Base-by-base conservation (phyloP, 2,797 vertebrate genomes). In the Sebastolobus alascanus region DNA sequence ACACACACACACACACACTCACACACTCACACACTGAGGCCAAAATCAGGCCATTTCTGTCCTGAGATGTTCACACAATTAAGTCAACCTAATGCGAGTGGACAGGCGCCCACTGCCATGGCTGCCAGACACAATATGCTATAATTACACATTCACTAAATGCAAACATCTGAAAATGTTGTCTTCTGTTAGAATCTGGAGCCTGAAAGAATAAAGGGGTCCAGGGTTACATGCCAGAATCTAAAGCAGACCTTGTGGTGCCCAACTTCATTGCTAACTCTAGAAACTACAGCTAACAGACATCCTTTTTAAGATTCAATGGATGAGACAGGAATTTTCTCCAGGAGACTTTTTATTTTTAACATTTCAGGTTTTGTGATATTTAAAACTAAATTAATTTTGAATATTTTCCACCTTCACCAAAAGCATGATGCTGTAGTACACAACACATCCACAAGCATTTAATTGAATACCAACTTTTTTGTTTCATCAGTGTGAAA, bases 111-210 rank as follows among this genome's bases (percentile, higher is more conserved):
- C 76, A 90, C 84, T 88, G 84, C 86, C 68, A 85, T 81, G 89
- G 92, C 91, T 85, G 77, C 77, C 80, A 79, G 31, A 84, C 91
- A 96, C 94, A 96, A 96, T 95, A 89, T 92, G 87, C 87, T 87
- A 84, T 95, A 94, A 95, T 95, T 90, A 94, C 90, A 89, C 87
- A 94, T 95, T 95, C 93, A 95, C 83, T 92, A 95, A 95, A 95
- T 95, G 94, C 94, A 95, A 94, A 94, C 92, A 91, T 94, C 86
- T 92, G 84, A 93, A 91, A 93, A 93, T 92, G 90, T 92, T 89
- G 75, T 90, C 93, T 82, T 86, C 83, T 86, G 76, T 90, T 78
- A 64, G 46, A 84, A 79, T 90, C 61, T 50, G 68, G 8, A 77
- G 77, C 58, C 60, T 72, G 56, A 79, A 64, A 72, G 73, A 80